Conservation (phyloP, 2,888 invertebrate genomes). For the Encarsia formosa region DNA sequence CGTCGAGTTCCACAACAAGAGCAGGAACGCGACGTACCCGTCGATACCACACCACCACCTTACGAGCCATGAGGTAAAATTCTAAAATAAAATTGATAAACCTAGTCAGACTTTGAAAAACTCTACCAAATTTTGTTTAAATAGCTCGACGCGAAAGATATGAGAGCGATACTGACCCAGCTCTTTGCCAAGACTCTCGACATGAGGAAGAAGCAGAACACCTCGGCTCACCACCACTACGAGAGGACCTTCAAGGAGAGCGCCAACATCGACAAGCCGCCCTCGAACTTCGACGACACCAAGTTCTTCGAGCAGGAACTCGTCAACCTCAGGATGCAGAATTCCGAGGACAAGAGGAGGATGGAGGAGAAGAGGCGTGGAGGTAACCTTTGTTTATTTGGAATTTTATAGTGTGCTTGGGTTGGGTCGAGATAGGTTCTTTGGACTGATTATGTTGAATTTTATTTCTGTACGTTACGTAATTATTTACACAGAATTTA, state of each 20-base stretch:
- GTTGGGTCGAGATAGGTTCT: too few relatives aligned
- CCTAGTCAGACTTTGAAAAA: too few relatives aligned
- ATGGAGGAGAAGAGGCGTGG: too few relatives aligned
- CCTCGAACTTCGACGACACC: slow-evolving; percentile 20
- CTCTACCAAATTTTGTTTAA: too few relatives aligned
- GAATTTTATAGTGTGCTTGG: too few relatives aligned
- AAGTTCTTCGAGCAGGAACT: slow-evolving; percentile 24
- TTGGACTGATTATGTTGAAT: too few relatives aligned
- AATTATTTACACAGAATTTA: too few relatives aligned
- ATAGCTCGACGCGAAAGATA: slow-evolving; percentile 39
- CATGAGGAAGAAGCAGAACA: slow-evolving; percentile 39
- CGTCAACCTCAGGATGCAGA: neutral
- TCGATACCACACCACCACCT: slow-evolving; percentile 26
- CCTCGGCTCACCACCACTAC: slow-evolving; percentile 37
- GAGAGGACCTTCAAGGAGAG: slow-evolving; percentile 40
- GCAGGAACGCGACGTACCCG: slow-evolving; percentile 18
- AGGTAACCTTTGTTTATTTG: too few relatives aligned
- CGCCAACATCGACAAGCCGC: slow-evolving; percentile 42
- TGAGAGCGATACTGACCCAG: slow-evolving; percentile 41
- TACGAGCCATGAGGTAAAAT: slow-evolving; percentile 43
- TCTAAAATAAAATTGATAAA: too few relatives aligned
- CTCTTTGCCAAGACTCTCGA: slow-evolving; percentile 38
- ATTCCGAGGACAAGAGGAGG: too few relatives aligned
- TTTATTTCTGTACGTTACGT: too few relatives aligned
- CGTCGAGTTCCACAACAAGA: slow-evolving; percentile 56